These are phyloP conservation scores for Agriopis aurantiaria DNA, from an alignment of 2,888 invertebrate genomes.

Conservation along the genomic window DNA sequence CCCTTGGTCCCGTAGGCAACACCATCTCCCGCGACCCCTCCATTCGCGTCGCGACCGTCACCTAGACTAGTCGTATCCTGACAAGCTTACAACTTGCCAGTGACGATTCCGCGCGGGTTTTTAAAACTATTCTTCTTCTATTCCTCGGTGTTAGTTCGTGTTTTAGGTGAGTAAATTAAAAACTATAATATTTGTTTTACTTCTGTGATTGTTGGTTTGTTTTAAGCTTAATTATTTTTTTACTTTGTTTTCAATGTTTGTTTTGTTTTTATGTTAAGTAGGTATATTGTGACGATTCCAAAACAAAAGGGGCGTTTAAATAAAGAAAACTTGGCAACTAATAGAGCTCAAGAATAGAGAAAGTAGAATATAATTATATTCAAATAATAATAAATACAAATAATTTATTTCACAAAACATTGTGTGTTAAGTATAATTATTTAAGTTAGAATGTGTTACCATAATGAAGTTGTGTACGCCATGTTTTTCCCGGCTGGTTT, in stretches of 20 bases:
- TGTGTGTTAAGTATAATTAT: too few species aligned
- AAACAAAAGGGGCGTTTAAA: too few species aligned
- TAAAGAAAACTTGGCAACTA: neutral
- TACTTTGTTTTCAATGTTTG: neutral
- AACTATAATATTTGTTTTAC: neutral
- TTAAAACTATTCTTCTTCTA: constrained; percentile 11
- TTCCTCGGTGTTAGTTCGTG: constrained; percentile 8
- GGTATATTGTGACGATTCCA: neutral
- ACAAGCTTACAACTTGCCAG: constrained; percentile 49
- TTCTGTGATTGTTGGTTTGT: neutral
- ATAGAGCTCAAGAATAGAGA: too few species aligned
- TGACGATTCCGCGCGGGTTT: constrained; percentile 33
- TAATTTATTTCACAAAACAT: too few species aligned
- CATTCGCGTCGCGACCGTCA: constrained; percentile 60
- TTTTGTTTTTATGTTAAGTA: neutral
- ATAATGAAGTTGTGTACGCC: too few species aligned
- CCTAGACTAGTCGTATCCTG: constrained; percentile 26
- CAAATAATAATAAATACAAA: too few species aligned
- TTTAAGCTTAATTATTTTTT: neutral
- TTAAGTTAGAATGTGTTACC: too few species aligned
- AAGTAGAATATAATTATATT: too few species aligned
- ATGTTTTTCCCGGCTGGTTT: too few species aligned
- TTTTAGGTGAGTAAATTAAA: constrained; percentile 19
- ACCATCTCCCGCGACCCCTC: constrained; percentile 43
- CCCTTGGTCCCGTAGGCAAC: constrained; percentile 33